Conservation (phyloP, 2,888 invertebrate genomes). For the Sympetrum striolatum region DNA sequence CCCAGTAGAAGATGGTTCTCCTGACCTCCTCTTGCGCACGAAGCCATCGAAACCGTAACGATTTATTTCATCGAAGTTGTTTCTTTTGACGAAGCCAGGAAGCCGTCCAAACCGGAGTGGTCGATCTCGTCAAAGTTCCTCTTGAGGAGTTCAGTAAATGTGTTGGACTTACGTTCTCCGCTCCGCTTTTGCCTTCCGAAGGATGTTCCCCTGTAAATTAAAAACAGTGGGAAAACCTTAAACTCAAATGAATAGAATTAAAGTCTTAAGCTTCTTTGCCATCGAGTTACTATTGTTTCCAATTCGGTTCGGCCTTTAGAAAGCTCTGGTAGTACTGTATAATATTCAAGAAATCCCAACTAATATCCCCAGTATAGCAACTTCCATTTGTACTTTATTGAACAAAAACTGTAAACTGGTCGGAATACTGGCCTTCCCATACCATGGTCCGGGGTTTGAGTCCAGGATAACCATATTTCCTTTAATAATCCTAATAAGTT, state of each 20-base stretch:
- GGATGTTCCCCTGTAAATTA: neutral
- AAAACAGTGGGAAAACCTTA: neutral
- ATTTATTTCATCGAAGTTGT: slow-evolving; percentile 61
- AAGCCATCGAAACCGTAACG: slow-evolving; percentile 60
- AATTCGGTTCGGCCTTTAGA: no score
- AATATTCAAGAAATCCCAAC: no score
- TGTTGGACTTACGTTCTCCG: neutral
- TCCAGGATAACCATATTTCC: no score
- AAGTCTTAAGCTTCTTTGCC: no score
- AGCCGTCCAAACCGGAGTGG: slow-evolving; percentile 67
- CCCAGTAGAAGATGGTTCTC: neutral
- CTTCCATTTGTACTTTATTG: no score
- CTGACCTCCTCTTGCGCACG: slow-evolving; percentile 49
- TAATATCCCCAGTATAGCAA: no score
- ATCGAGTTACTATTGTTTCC: no score
- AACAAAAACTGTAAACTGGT: no score
- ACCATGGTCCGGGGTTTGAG: no score
- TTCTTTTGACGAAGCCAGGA: slow-evolving; percentile 63
- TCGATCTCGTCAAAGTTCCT: slow-evolving; percentile 73
- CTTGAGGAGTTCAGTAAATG: slow-evolving; percentile 52
- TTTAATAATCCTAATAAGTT: no score
- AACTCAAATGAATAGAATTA: neutral
- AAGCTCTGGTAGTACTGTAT: no score
- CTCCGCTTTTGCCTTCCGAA: slow-evolving; percentile 14
- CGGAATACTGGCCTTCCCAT: no score